phyloP scores from a whole-genome alignment of 2,113 vertebrate species.

The Pedionomus torquatus region DNA sequence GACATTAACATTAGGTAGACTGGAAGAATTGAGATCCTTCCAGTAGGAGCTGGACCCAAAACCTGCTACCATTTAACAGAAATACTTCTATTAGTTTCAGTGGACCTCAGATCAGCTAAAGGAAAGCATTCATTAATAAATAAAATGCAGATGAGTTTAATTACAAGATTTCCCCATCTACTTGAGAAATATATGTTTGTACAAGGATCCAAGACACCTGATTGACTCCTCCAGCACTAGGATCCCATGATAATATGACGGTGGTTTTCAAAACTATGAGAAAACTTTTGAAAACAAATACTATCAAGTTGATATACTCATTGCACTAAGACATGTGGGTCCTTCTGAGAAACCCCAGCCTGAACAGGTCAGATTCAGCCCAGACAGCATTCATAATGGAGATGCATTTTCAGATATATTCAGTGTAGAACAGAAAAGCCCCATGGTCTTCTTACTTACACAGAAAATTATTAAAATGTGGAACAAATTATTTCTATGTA shows the following conservation, averaged over 20 bases:
- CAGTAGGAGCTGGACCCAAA: not conserved
- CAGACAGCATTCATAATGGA: not conserved
- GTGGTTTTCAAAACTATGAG: not conserved
- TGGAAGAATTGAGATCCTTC: not conserved
- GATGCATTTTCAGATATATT: not conserved
- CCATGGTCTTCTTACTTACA: not conserved
- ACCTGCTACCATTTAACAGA: not conserved
- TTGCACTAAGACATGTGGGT: not conserved
- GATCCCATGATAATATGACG: not conserved
- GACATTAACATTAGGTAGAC: not conserved
- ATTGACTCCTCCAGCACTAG: not conserved
- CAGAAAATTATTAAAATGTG: conserved; percentile 26
- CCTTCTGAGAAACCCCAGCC: not conserved
- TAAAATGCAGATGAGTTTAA: not conserved
- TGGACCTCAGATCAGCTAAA: not conserved
- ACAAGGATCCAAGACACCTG: not conserved
- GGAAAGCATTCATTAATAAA: not conserved
- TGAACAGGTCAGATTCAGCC: not conserved
- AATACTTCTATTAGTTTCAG: not conserved
- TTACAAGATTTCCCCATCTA: not conserved
- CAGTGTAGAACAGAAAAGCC: not conserved
- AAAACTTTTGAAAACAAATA: not conserved
- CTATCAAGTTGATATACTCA: not conserved
- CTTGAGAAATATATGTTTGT: not conserved
- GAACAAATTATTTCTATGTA: conserved; percentile 14